A percentile compares a stretch with the other conserved stretches of the same genome.
phyloP scores from a whole-genome alignment of 2,113 vertebrate species.

The Bujurquina vittata region DNA sequence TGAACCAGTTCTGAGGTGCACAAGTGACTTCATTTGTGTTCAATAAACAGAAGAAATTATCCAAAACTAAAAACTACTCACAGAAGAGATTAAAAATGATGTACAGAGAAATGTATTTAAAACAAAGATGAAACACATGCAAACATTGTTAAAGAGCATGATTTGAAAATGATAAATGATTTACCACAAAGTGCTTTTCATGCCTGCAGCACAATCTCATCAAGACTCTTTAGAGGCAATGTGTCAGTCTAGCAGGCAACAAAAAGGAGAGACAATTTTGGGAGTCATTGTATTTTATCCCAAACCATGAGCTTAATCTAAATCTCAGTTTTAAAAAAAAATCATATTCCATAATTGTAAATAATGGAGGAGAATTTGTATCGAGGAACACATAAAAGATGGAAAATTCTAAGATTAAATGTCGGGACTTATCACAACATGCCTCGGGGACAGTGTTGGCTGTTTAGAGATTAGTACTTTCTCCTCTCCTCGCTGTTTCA shows the following conservation, averaged over 20 bases:
- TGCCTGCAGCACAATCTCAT: not conserved
- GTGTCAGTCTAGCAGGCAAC: not conserved
- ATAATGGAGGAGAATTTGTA: rapidly evolving
- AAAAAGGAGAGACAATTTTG: not conserved
- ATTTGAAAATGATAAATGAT: not conserved
- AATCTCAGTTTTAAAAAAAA: not conserved
- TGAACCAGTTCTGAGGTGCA: not conserved
- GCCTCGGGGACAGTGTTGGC: not conserved
- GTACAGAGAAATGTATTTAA: not conserved
- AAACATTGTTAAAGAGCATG: not conserved
- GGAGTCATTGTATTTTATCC: not conserved
- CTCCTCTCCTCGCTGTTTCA: too few species aligned
- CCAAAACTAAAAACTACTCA: not conserved
- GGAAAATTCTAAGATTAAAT: not conserved
- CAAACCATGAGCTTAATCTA: not conserved
- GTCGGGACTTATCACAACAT: not conserved
- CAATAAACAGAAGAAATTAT: not conserved
- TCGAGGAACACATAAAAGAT: not conserved
- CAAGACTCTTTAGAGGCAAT: not conserved
- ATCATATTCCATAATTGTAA: not conserved
- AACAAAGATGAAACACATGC: not conserved
- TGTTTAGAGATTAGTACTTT: not conserved
- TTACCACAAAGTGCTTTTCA: not conserved
- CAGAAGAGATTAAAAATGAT: not conserved
- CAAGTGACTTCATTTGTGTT: too few species aligned